phyloP scores from a whole-genome alignment of 1,140 invertebrate species.

The Aphaenogaster rudis region DNA sequence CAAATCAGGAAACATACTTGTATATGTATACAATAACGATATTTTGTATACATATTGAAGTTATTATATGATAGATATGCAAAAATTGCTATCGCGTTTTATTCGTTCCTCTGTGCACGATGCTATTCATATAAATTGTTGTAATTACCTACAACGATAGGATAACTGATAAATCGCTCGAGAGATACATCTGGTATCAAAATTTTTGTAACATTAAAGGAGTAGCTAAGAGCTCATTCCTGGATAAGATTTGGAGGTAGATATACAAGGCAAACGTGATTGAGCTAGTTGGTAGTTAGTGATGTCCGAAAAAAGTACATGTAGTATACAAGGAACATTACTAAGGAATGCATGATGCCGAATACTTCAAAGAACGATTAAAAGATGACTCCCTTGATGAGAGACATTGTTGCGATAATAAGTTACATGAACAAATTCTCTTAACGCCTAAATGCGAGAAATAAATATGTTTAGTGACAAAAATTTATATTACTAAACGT shows the following conservation, averaged over 20 bases:
- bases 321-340: conserved; percentile 9
- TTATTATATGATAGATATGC: conserved; percentile 4
- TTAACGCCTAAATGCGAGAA: conserved; percentile 69
- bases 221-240: neutral
- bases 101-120: neutral
- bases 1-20: neutral
- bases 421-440: conserved; percentile 50
- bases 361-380: conserved; percentile 52
- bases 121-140: neutral
- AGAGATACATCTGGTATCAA: neutral
- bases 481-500: conserved; percentile 75
- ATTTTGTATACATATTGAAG: conserved; percentile 29
- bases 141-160: conserved; percentile 3
- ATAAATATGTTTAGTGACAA: conserved; percentile 68
- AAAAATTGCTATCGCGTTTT: neutral
- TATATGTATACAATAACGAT: neutral
- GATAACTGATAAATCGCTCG: neutral
- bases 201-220: neutral
- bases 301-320: neutral
- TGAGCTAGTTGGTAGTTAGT: neutral
- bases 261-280: conserved; percentile 25
- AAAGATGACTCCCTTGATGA: conserved; percentile 4
- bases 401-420: conserved; percentile 47
- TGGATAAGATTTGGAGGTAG: neutral
- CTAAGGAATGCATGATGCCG: conserved; percentile 66